Conservation (phyloP, 2,888 invertebrate species). For the Autographa gamma region DNA sequence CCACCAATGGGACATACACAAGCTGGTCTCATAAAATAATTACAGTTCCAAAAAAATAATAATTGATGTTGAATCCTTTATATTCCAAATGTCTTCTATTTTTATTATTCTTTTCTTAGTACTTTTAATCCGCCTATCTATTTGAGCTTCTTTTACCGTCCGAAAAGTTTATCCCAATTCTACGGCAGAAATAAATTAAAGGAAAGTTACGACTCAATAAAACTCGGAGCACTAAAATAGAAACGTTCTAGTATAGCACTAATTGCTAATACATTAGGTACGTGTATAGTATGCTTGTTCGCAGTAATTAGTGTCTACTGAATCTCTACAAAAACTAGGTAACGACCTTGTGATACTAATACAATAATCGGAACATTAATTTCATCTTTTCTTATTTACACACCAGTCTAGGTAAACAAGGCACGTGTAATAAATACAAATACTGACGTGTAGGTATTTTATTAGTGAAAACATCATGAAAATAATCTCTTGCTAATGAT, state of each 20-base stretch:
- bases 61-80: neutral
- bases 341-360: neutral
- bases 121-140: neutral
- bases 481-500: too few relatives aligned
- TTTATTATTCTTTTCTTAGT: neutral
- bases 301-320: neutral
- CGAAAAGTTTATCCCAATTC: slow-evolving; percentile 8
- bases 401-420: neutral
- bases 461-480: too few relatives aligned
- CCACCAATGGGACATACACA: neutral
- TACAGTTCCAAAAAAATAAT: neutral
- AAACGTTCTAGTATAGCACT: slow-evolving; percentile 5
- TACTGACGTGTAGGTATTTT: too few relatives aligned
- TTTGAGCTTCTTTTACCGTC: slow-evolving; percentile 2
- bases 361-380: neutral
- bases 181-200: slow-evolving; percentile 6
- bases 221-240: slow-evolving; percentile 6
- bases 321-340: neutral
- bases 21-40: neutral
- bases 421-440: too few relatives aligned
- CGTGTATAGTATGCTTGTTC: neutral
- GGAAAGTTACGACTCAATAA: neutral
- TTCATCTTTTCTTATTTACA: neutral
- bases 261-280: slow-evolving; percentile 10
- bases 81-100: neutral